Conservation (phyloP, 2,888 invertebrate genomes). For the Griposia aprilina region DNA sequence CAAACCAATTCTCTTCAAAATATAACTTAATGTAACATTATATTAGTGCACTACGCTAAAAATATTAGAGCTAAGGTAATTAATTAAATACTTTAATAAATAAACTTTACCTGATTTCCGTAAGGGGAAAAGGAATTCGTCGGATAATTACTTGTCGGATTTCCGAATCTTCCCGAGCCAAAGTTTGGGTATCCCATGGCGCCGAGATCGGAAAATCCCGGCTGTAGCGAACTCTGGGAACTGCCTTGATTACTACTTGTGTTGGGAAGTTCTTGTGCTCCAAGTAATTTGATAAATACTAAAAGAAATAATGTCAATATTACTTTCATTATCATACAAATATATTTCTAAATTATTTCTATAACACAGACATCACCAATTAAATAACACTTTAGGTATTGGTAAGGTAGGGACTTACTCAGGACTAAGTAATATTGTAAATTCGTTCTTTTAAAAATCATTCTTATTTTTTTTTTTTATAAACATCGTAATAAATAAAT, state of each 20-base stretch:
- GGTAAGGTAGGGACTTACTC: slow-evolving; percentile 27
- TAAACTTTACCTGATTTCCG: slow-evolving; percentile 66
- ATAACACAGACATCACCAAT: not conserved
- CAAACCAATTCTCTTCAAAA: not conserved
- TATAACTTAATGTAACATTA: not conserved
- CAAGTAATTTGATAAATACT: slow-evolving; percentile 51
- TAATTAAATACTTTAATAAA: slow-evolving; percentile 57
- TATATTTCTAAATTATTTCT: not conserved
- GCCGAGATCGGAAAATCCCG: slow-evolving; percentile 63
- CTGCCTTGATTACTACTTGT: slow-evolving; percentile 51
- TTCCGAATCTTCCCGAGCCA: slow-evolving; percentile 68
- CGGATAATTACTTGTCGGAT: slow-evolving; percentile 70
- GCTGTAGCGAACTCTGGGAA: slow-evolving; percentile 52
- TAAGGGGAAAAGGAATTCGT: slow-evolving; percentile 70
- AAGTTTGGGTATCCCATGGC: slow-evolving; percentile 63
- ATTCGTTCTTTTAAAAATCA: slow-evolving; percentile 11
- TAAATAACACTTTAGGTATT: not conserved
- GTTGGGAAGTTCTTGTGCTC: slow-evolving; percentile 50
- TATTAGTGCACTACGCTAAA: not conserved
- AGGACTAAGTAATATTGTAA: slow-evolving; percentile 27
- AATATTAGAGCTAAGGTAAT: slow-evolving; percentile 11
- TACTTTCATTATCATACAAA: not conserved
- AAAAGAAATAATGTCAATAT: slow-evolving; percentile 35
- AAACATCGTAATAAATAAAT: not conserved
- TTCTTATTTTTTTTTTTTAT: not conserved